Conservation (phyloP, 2,888 invertebrate genomes). For the Scaptomyza parva region DNA sequence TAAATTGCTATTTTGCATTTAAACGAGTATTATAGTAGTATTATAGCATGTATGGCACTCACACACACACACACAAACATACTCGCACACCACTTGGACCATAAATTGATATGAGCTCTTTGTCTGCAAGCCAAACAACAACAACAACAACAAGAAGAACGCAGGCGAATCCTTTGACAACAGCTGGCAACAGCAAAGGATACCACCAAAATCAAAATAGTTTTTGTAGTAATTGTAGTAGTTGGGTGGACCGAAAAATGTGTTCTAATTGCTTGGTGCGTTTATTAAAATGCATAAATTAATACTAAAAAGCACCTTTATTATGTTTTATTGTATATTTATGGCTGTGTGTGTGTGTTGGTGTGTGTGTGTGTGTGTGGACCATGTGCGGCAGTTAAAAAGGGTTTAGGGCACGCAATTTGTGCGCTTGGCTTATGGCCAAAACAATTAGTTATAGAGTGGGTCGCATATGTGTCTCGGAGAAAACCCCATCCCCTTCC, state of each 20-base stretch:
- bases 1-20: constrained; percentile 78
- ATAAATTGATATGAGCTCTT: constrained; percentile 65
- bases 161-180: constrained; percentile 69
- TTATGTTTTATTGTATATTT: not conserved
- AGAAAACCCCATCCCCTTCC: too few species aligned
- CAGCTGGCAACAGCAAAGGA: constrained; percentile 46
- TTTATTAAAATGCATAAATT: constrained; percentile 84
- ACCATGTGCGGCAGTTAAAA: constrained; percentile 61
- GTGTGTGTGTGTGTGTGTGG: too few species aligned
- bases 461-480: constrained; percentile 11
- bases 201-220: constrained; percentile 44
- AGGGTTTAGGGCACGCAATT: constrained; percentile 59
- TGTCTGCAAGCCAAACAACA: constrained; percentile 61
- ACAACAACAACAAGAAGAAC: constrained; percentile 21
- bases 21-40: constrained; percentile 41
- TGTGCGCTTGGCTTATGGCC: constrained; percentile 54
- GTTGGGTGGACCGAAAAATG: constrained; percentile 47
- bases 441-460: constrained; percentile 60
- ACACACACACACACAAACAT: constrained; percentile 8
- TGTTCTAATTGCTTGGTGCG: constrained; percentile 71
- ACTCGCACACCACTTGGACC: constrained; percentile 22
- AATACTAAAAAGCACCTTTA: constrained; percentile 59
- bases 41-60: constrained; percentile 18
- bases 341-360: too few species aligned
- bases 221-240: constrained; percentile 22